phyloP scores from a whole-genome alignment of 2,888 invertebrate genomes.

The Ctenicera cuprea region DNA sequence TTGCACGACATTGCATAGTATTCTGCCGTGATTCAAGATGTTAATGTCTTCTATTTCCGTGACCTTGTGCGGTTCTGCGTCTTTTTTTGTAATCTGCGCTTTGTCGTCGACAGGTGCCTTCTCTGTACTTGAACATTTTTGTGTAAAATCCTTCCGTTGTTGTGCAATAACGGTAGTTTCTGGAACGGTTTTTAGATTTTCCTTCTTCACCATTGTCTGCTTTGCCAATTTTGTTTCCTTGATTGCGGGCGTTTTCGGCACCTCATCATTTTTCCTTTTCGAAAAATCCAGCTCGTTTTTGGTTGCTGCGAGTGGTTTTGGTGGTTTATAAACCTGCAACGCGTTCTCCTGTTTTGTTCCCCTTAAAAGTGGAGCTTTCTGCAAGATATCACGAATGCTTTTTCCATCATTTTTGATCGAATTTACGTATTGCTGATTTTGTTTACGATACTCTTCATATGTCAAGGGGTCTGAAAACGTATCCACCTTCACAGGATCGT shows the following conservation, averaged over 20 bases:
- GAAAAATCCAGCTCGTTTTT: not conserved
- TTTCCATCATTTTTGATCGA: not conserved
- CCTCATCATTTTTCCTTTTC: not conserved
- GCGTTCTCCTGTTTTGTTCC: not conserved
- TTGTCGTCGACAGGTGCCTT: too few relatives aligned
- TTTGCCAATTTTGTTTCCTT: too few relatives aligned
- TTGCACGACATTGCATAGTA: conserved; percentile 50
- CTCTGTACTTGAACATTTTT: too few relatives aligned
- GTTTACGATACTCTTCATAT: conserved; percentile 4
- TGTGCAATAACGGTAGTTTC: too few relatives aligned
- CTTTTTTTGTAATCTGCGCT: not conserved
- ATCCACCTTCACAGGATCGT: not conserved
- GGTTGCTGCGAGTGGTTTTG: too few relatives aligned
- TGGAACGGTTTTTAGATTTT: too few relatives aligned
- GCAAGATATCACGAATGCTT: not conserved
- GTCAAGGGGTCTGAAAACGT: conserved; percentile 1
- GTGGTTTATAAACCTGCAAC: not conserved
- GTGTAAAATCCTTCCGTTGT: too few relatives aligned
- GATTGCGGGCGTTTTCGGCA: too few relatives aligned
- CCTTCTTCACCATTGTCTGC: too few relatives aligned
- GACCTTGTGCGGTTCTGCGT: not conserved
- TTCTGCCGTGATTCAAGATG: conserved; percentile 7
- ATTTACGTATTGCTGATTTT: not conserved
- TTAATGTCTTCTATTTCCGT: not conserved
- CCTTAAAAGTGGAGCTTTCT: not conserved